phyloP scores from a whole-genome alignment of 2,797 vertebrate genomes.

The Siniperca scherzeri region DNA sequence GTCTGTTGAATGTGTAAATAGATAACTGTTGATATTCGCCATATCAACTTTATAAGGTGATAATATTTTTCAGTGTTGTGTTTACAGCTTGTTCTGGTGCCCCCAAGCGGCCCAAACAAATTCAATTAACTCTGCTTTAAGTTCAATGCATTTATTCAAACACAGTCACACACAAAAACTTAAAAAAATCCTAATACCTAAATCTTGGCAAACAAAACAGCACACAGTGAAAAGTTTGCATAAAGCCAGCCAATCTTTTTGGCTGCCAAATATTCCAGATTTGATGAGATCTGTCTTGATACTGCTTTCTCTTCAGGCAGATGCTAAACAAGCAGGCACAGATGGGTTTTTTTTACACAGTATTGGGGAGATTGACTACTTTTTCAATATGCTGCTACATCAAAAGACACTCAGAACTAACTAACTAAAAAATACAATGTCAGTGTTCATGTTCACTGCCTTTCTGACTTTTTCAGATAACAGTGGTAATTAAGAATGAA shows the following conservation, averaged over 20 bases:
- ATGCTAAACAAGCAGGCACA: slow-evolving; percentile 18
- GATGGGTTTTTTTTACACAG: slow-evolving; percentile 7
- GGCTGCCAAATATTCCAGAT: slow-evolving; percentile 24
- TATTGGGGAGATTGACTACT: background rate
- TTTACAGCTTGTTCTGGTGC: background rate
- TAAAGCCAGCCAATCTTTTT: background rate
- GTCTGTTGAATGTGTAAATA: background rate
- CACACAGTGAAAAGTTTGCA: slow-evolving; percentile 14
- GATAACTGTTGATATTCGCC: background rate
- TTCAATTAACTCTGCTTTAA: background rate
- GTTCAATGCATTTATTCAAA: background rate
- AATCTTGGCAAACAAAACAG: slow-evolving; percentile 22
- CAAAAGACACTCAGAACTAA: background rate
- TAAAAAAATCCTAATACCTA: background rate
- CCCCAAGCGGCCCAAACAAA: too few relatives aligned
- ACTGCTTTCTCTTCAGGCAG: background rate
- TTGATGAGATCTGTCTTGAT: slow-evolving; percentile 5
- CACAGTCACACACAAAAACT: slow-evolving; percentile 1
- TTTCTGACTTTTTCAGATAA: background rate
- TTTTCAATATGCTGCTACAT: background rate
- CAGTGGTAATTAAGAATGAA: background rate
- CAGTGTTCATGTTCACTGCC: too few relatives aligned
- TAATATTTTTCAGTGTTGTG: background rate
- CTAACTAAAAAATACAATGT: background rate
- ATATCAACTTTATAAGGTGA: background rate